Evolutionary conservation across 1,140 invertebrate genomes (phyloP).

Genomic region (Euborellia annulipes): DNA sequence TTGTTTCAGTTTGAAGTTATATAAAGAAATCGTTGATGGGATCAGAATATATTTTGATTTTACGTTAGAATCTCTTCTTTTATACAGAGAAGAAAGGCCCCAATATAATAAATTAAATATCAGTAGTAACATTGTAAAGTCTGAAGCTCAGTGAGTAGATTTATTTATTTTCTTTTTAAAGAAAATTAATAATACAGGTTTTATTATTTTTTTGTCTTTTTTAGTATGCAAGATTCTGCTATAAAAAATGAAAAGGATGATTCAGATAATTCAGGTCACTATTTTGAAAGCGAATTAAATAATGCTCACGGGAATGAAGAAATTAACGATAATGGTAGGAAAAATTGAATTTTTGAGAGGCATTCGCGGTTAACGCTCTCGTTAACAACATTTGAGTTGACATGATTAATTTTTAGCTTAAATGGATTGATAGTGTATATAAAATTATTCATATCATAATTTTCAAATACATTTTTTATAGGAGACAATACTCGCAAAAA

Average conservation of each 20-base stretch:
- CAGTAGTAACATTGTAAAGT: too few species aligned
- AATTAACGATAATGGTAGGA: too few species aligned
- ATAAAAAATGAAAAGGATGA: slow-evolving; percentile 31
- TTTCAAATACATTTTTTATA: neutral
- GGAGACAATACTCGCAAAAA: neutral
- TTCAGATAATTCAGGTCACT: slow-evolving; percentile 24
- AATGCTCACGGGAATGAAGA: too few species aligned
- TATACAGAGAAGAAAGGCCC: slow-evolving; percentile 62
- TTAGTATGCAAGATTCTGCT: neutral
- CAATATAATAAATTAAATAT: slow-evolving; percentile 30
- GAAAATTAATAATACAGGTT: too few species aligned
- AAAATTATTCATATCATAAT: too few species aligned
- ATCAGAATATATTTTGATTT: slow-evolving; percentile 81
- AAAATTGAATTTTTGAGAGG: too few species aligned
- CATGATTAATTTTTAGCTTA: too few species aligned
- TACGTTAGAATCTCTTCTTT: slow-evolving; percentile 52
- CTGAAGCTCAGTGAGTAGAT: too few species aligned
- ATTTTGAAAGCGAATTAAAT: too few species aligned
- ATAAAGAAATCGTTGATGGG: slow-evolving; percentile 76
- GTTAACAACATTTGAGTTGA: too few species aligned
- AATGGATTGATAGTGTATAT: too few species aligned
- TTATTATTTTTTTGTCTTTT: neutral
- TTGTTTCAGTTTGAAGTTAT: slow-evolving; percentile 49
- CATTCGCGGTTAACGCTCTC: too few species aligned
- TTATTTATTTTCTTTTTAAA: neutral